These are phyloP conservation scores for Coranthus polyacanthus DNA, from an alignment of 2,797 vertebrate species.

Conservation along the genomic window DNA sequence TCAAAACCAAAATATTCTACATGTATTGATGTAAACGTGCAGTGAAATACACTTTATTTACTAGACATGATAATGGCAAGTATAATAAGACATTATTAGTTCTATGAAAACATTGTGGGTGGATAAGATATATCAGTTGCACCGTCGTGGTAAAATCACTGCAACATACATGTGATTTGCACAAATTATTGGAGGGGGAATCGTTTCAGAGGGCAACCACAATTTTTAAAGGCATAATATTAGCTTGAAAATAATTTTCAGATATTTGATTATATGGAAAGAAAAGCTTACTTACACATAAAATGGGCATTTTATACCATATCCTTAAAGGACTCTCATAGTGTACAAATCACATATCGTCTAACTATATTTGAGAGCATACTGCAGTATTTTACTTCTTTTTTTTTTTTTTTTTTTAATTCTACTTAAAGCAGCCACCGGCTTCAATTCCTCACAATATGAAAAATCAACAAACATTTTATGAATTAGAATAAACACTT, in stretches of 20 bases:
- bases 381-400: background rate
- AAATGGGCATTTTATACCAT: background rate
- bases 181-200: no score
- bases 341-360: slow-evolving; percentile 3
- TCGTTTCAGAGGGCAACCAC: background rate
- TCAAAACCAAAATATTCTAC: slow-evolving; percentile 44
- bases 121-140: background rate
- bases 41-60: slow-evolving; percentile 37
- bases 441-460: background rate
- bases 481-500: no score
- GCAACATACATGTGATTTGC: background rate
- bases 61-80: slow-evolving; percentile 5
- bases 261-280: slow-evolving; percentile 15
- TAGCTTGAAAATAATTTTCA: slow-evolving; percentile 30
- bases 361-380: slow-evolving; percentile 1
- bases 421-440: background rate
- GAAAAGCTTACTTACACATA: background rate
- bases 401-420: slow-evolving; percentile 11
- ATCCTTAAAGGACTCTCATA: background rate
- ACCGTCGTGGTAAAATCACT: background rate
- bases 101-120: slow-evolving; percentile 10
- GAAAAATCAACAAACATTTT: background rate
- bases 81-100: slow-evolving; percentile 24
- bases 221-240: background rate
- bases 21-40: slow-evolving; percentile 22